Conservation (phyloP, 2,113 vertebrate species). For the Centropus bengalensis region DNA sequence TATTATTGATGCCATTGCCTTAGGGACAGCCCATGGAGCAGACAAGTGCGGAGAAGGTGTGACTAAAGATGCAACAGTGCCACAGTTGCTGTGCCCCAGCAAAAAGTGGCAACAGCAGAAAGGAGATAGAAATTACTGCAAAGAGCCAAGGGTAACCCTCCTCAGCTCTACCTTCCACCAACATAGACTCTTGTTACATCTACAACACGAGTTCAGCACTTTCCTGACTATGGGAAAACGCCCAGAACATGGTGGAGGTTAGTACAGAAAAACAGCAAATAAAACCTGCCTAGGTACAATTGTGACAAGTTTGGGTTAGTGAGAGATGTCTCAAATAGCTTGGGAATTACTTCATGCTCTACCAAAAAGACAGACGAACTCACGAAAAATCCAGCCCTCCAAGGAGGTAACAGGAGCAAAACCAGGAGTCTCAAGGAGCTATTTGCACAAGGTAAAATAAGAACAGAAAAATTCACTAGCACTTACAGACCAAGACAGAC, state of each 20-base stretch:
- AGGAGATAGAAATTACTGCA: neutral
- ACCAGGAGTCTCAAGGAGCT: neutral
- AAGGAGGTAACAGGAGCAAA: neutral
- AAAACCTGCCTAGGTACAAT: neutral
- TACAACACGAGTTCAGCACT: fast-evolving
- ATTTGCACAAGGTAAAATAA: neutral
- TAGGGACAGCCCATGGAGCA: fast-evolving
- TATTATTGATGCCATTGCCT: neutral
- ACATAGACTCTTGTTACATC: neutral
- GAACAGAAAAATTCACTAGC: neutral
- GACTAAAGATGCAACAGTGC: neutral
- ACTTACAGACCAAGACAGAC: neutral
- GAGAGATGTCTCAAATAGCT: neutral
- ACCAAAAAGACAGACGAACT: neutral
- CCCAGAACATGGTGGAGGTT: neutral
- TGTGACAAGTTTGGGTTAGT: neutral
- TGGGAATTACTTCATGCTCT: neutral
- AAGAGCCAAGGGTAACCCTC: neutral
- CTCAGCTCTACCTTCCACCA: neutral
- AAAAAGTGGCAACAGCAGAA: neutral
- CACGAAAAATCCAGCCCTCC: neutral
- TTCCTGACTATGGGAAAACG: neutral
- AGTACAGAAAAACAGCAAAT: neutral
- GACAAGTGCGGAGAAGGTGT: neutral
- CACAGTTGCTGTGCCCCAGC: fast-evolving